These are phyloP conservation scores for Pterocles gutturalis DNA, from an alignment of 2,113 vertebrate species.

Conservation along the genomic window DNA sequence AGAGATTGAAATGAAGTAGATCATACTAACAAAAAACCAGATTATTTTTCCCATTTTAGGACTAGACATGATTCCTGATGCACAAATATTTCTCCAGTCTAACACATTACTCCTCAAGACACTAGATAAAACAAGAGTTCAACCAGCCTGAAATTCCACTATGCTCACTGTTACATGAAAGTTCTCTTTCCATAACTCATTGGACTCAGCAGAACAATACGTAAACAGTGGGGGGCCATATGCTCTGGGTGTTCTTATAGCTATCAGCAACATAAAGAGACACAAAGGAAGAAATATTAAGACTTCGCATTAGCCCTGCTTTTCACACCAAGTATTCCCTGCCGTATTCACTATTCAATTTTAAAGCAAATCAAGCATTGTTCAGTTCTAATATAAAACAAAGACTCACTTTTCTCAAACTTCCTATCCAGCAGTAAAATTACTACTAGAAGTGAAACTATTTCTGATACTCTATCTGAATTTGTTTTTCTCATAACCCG, in stretches of 20 bases:
- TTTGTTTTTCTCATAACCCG: not conserved
- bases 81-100: not conserved
- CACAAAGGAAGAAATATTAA: not conserved
- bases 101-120: not conserved
- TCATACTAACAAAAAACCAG: not conserved
- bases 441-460: not conserved
- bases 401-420: not conserved
- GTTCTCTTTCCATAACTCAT: not conserved
- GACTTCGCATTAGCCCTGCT: not conserved
- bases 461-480: not conserved
- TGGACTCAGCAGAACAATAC: not conserved
- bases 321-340: not conserved
- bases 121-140: not conserved
- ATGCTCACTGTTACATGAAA: not conserved
- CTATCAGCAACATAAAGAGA: not conserved
- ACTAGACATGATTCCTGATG: not conserved
- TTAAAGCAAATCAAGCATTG: not conserved
- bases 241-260: not conserved
- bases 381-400: not conserved
- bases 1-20: not conserved
- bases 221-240: rapidly evolving
- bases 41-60: not conserved
- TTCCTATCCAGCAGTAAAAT: not conserved
- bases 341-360: not conserved
- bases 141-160: not conserved